Percentiles rank a stretch among this genome's conserved stretches.
These are phyloP conservation scores for Alectoris magna DNA, from an alignment of 2,797 vertebrate species.

Conservation along the genomic window DNA sequence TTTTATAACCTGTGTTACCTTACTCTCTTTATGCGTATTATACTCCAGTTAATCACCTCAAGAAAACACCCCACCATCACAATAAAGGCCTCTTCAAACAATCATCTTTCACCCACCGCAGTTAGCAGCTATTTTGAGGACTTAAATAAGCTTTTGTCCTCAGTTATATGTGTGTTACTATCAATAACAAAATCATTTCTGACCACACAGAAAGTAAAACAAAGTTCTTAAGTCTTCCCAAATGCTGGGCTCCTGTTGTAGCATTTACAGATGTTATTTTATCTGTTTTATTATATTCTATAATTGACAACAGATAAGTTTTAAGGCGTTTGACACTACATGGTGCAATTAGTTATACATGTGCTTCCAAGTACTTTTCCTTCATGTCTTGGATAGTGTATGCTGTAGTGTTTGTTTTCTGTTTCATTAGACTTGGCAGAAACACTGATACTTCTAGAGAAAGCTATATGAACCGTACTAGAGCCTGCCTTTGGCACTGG, in stretches of 20 bases:
- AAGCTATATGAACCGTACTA: not conserved
- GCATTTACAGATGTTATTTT: constrained; percentile 1
- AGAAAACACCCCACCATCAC: not conserved
- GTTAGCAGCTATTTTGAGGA: not conserved
- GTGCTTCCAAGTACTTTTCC: constrained; percentile 1
- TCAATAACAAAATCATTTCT: not conserved
- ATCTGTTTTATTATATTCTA: not conserved
- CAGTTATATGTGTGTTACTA: not conserved
- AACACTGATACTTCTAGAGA: not conserved
- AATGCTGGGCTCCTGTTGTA: not conserved
- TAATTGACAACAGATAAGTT: constrained; percentile 2
- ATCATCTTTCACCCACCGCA: not conserved
- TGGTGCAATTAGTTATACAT: not conserved
- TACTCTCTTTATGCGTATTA: not conserved
- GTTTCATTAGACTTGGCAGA: constrained; percentile 23
- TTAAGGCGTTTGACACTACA: not conserved
- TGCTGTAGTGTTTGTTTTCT: not conserved
- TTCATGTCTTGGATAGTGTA: not conserved
- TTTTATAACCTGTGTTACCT: not conserved
- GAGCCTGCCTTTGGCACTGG: not conserved
- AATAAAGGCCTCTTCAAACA: not conserved
- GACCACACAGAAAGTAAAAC: not conserved
- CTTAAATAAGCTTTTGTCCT: constrained; percentile 8
- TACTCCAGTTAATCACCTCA: not conserved
- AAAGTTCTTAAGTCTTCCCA: not conserved